phyloP scores from a whole-genome alignment of 2,113 vertebrate species.

The Symphodus melops region DNA sequence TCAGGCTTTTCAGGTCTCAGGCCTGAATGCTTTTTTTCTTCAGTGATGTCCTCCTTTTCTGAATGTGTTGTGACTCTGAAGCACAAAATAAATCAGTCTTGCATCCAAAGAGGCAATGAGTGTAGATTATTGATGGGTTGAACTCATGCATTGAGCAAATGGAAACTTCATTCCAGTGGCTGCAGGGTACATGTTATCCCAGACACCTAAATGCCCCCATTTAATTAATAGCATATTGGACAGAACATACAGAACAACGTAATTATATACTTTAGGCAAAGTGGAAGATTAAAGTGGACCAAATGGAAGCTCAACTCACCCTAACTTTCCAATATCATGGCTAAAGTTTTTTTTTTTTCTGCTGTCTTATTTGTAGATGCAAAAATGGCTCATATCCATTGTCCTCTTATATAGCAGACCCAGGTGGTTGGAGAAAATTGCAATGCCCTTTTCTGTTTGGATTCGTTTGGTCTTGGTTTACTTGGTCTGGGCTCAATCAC shows the following conservation, averaged over 20 bases:
- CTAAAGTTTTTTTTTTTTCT: too few relatives aligned
- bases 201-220: conserved; percentile 49
- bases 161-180: conserved; percentile 31
- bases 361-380: not conserved
- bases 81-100: conserved; percentile 52
- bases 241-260: conserved; percentile 33
- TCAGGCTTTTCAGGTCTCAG: conserved; percentile 35
- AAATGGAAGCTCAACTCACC: too few relatives aligned
- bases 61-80: conserved; percentile 44
- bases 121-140: conserved; percentile 61
- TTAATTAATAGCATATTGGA: conserved; percentile 40
- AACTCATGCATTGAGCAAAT: conserved; percentile 33
- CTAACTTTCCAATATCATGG: too few relatives aligned
- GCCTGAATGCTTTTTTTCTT: conserved; percentile 27
- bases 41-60: conserved; percentile 2
- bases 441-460: not conserved
- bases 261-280: conserved; percentile 26
- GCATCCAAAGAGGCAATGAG: conserved; percentile 50
- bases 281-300: too few relatives aligned
- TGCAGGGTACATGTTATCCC: conserved; percentile 25
- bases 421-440: conserved; percentile 1
- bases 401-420: not conserved
- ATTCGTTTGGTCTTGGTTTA: not conserved
- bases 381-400: not conserved
- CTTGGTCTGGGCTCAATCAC: not conserved